A percentile compares a stretch with the other conserved stretches of the same genome.
Evolutionary conservation across 2,113 vertebrate genomes (phyloP).

Genomic region (Zosterops pallidus): DNA sequence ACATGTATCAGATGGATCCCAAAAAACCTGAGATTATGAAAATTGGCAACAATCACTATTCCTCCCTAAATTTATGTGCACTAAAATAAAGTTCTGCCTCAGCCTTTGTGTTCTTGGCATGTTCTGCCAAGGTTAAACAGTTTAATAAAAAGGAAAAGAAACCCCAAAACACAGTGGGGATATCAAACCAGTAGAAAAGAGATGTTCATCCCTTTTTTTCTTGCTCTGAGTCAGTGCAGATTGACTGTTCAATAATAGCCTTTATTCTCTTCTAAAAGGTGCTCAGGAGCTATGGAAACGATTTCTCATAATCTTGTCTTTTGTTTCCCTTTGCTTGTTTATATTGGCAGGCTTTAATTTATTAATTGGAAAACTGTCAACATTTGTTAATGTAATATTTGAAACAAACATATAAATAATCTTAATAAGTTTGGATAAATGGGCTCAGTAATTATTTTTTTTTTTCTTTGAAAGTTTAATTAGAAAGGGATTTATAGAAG

Average conservation of each 20-base stretch:
- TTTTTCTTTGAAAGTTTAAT: slow-evolving; percentile 41
- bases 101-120: background rate
- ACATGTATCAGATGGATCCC: background rate
- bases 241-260: background rate
- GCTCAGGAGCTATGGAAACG: slow-evolving; percentile 1
- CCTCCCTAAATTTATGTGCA: background rate
- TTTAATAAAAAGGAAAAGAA: background rate
- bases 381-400: slow-evolving; percentile 49
- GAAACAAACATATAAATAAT: background rate
- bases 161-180: background rate
- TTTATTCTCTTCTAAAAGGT: slow-evolving; percentile 26
- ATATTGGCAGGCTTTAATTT: slow-evolving; percentile 59
- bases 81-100: background rate
- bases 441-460: background rate
- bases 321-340: slow-evolving; percentile 19
- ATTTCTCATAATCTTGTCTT: slow-evolving; percentile 12
- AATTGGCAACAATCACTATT: background rate
- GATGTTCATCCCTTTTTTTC: background rate
- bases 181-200: background rate
- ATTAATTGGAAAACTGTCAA: slow-evolving; percentile 49
- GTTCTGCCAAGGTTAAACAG: slow-evolving; percentile 5
- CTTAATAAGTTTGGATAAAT: slow-evolving; percentile 3
- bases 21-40: background rate
- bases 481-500: background rate
- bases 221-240: background rate